These are phyloP conservation scores for Pangasius larnaudii DNA, from an alignment of 2,797 vertebrate species.

Conservation along the genomic window DNA sequence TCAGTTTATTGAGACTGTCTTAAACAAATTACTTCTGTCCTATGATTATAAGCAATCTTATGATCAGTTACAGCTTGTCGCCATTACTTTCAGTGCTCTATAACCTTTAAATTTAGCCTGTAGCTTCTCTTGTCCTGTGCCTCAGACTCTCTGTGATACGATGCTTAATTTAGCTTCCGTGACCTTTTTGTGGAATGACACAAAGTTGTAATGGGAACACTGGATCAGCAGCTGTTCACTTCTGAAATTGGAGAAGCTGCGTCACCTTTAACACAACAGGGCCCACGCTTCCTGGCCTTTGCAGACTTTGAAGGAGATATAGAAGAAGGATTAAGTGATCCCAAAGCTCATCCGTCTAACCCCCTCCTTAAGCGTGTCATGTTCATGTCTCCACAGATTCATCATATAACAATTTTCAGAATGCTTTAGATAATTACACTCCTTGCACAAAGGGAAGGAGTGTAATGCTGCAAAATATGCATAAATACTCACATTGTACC, in stretches of 20 bases:
- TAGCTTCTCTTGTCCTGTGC: slow-evolving; percentile 40
- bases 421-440: background rate
- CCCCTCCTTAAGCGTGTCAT: slow-evolving; percentile 8
- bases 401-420: background rate
- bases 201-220: slow-evolving; percentile 58
- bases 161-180: slow-evolving; percentile 75
- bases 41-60: background rate
- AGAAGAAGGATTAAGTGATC: slow-evolving; percentile 28
- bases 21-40: background rate
- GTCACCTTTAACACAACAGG: slow-evolving; percentile 66
- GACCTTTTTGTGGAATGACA: slow-evolving; percentile 79
- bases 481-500: background rate
- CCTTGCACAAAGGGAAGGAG: background rate
- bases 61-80: slow-evolving; percentile 1
- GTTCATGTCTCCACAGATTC: background rate
- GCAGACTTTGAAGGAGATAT: slow-evolving; percentile 47
- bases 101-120: slow-evolving; percentile 51
- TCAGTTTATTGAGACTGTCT: background rate
- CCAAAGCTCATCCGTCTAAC: background rate
- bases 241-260: slow-evolving; percentile 73
- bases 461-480: background rate
- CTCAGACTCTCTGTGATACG: slow-evolving; percentile 59
- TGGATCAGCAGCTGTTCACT: slow-evolving; percentile 73
- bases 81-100: slow-evolving; percentile 22
- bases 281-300: slow-evolving; percentile 67